Evolutionary conservation across 2,113 vertebrate genomes (phyloP), one percentile per base, ranked within the genome.

Genomic region (human): DNA sequence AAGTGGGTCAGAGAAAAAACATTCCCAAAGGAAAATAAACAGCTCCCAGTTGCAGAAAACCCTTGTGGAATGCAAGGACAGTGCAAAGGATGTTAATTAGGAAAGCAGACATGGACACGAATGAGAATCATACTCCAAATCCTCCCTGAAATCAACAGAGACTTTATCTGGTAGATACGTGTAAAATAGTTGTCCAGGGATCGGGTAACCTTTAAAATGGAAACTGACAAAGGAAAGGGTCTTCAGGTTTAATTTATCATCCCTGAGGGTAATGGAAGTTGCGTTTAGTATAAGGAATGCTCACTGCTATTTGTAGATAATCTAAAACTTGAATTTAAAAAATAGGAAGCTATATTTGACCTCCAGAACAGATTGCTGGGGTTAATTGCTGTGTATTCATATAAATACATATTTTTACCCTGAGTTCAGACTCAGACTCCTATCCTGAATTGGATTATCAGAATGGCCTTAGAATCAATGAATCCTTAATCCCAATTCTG

Each of bases 21-120:
- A 40, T 97, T 94, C 25, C 0, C 14, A 86, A 90, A 66, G 83
- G 35, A 94, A 96, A 96, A 83, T 18, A 84, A 94, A 89, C 64
- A 87, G 18, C 68, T 96, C n/a, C 66, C 35, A 72, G 83, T 22
- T 57, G 43, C 68, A 92, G 78, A 80, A 93, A 75, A 40, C 61
- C 80, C 79, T 93, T 20, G 16, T 75, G 94, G 96, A 97, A 86
- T 93, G 64, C 55, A 27, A 78, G 70, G 57, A 59, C 35, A 17
- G 45, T 30, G 70, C 76, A 85, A 82, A 75, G 57, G n/a, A 30
- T 14, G 12, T 55, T 94, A 91, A 80, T 89, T 79, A 73, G 66
- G 78, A 73, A 86, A 89, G 59, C 66, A 90, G 88, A 78, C 70
- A 16, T 13, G 14, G 48, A 45, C 14, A 25, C 14, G 40, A 81